Percentiles rank a stretch among this genome's conserved stretches.
These are phyloP conservation scores for Synergus itoensis DNA, from an alignment of 2,888 invertebrate species.

Conservation along the genomic window DNA sequence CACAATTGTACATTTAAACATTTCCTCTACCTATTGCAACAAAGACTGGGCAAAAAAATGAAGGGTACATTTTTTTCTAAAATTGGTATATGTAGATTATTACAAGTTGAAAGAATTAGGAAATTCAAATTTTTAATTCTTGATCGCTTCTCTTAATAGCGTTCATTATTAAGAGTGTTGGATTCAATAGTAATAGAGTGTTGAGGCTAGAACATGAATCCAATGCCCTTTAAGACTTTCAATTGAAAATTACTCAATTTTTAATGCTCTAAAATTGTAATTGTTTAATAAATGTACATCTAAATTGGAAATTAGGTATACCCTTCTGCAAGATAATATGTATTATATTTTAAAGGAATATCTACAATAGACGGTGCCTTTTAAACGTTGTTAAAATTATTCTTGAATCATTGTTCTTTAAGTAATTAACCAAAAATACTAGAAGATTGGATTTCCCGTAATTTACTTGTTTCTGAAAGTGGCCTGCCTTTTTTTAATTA, in stretches of 20 bases:
- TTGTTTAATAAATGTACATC: neutral
- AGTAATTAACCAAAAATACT: neutral
- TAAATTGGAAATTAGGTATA: neutral
- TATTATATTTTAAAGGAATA: constrained; percentile 46
- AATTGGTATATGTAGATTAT: neutral
- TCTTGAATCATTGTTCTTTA: neutral
- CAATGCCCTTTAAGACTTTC: neutral
- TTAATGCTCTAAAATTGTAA: neutral
- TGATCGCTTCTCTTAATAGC: too few relatives aligned
- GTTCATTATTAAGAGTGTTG: too few relatives aligned
- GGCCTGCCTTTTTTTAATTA: neutral
- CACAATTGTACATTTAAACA: neutral
- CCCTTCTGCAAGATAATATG: constrained; percentile 9
- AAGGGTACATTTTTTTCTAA: neutral
- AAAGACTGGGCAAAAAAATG: neutral
- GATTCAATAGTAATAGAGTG: too few relatives aligned
- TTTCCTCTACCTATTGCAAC: constrained; percentile 11
- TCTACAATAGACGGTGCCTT: constrained; percentile 51
- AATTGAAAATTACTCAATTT: neutral
- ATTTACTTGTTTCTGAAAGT: neutral
- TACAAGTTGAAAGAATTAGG: neutral
- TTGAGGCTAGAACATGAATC: too few relatives aligned
- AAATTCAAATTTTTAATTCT: too few relatives aligned
- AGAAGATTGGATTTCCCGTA: neutral
- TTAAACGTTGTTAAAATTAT: neutral